Conservation (phyloP, 2,888 invertebrate genomes). For the Orgyia antiqua region DNA sequence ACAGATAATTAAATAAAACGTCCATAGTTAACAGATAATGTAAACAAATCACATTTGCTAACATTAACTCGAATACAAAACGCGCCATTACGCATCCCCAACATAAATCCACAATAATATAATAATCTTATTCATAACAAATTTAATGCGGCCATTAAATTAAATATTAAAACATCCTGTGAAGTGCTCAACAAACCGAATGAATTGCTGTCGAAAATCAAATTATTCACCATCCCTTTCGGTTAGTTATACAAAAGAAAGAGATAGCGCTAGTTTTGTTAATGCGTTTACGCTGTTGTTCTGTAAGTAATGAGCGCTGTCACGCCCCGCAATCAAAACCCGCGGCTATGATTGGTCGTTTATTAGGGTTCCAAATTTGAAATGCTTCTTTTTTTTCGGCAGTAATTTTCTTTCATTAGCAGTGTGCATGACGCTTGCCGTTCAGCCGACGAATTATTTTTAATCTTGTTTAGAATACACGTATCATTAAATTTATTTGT, state of each 20-base stretch:
- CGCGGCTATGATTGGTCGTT: slow-evolving; percentile 57
- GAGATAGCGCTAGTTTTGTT: slow-evolving; percentile 29
- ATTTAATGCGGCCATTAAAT: slow-evolving; percentile 64
- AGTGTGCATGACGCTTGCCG: slow-evolving; percentile 32
- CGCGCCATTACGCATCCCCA: slow-evolving; percentile 55
- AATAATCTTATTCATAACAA: slow-evolving; percentile 69
- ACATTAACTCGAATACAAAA: slow-evolving; percentile 29
- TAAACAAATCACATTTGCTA: slow-evolving; percentile 30
- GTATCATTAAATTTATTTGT: slow-evolving; percentile 17
- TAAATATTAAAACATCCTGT: slow-evolving; percentile 69
- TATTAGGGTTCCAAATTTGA: slow-evolving; percentile 60
- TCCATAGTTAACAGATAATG: slow-evolving; percentile 18
- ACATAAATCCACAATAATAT: slow-evolving; percentile 58
- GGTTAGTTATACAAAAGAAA: slow-evolving; percentile 18
- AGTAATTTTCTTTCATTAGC: slow-evolving; percentile 57
- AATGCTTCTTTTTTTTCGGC: slow-evolving; percentile 44
- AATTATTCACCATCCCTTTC: slow-evolving; percentile 31
- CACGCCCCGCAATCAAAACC: slow-evolving; percentile 69
- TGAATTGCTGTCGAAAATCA: slow-evolving; percentile 43
- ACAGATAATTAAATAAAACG: slow-evolving; percentile 20
- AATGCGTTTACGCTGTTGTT: slow-evolving; percentile 14
- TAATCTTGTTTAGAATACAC: slow-evolving; percentile 25
- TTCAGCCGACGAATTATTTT: slow-evolving; percentile 33
- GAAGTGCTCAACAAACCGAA: slow-evolving; percentile 40
- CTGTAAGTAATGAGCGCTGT: slow-evolving; percentile 58